phyloP scores from a whole-genome alignment of 2,797 vertebrate genomes.

The Huso huso region DNA sequence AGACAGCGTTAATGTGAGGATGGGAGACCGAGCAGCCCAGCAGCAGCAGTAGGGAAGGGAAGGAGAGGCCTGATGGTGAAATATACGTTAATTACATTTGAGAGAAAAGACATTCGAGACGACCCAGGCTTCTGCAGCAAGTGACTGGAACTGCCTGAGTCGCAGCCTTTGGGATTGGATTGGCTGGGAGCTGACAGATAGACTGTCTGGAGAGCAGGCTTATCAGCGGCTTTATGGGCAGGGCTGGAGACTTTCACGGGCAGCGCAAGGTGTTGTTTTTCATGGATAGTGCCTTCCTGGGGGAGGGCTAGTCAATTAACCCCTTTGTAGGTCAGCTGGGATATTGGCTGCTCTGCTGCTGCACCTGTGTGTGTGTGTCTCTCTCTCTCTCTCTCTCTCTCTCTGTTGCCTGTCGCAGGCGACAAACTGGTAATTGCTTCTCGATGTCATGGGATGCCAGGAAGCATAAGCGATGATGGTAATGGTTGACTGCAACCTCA shows the following conservation, averaged over 20 bases:
- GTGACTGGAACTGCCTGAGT: constrained; percentile 7
- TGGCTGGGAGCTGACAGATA: constrained; percentile 43
- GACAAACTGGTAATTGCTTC: too few species aligned
- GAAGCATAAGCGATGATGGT: too few species aligned
- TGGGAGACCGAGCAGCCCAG: not conserved
- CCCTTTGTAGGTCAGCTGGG: constrained; percentile 13
- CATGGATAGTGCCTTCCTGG: constrained; percentile 18
- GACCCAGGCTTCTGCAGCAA: constrained; percentile 44
- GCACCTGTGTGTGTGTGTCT: fast-evolving
- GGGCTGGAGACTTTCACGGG: constrained; percentile 56
- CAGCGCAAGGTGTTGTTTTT: constrained; percentile 55
- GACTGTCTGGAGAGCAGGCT: constrained; percentile 59
- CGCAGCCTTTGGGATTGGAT: constrained; percentile 6
- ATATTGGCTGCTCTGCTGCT: not conserved
- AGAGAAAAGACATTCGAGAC: constrained; percentile 65
- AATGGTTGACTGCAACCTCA: too few species aligned
- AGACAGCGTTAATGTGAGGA: not conserved
- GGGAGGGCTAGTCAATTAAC: not conserved
- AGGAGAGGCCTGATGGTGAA: constrained; percentile 46
- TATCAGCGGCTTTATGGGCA: constrained; percentile 62
- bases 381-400: constrained; percentile 2
- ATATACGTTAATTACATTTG: constrained; percentile 69
- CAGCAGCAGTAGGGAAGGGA: not conserved
- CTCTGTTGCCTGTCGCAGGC: constrained; percentile 14
- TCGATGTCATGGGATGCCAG: too few species aligned